Conservation (phyloP, 2,797 vertebrate species). For the Arnoldichthys spilopterus region DNA sequence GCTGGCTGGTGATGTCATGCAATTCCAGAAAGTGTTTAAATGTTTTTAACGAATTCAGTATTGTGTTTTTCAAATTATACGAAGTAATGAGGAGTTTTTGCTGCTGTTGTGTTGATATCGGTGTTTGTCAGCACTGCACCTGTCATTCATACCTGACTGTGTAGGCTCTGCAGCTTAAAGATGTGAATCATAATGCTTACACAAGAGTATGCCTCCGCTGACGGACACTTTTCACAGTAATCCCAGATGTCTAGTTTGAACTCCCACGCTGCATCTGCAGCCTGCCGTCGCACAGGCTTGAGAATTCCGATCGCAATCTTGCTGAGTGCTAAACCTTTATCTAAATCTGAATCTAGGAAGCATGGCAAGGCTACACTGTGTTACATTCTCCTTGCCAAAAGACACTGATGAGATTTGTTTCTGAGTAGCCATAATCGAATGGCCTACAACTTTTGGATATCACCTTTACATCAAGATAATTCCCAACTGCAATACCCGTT, state of each 20-base stretch:
- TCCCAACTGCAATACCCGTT: background rate
- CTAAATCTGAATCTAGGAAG: conserved; percentile 49
- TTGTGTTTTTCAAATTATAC: background rate
- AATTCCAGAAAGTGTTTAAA: background rate
- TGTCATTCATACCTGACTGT: conserved; percentile 49
- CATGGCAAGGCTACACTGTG: conserved; percentile 1
- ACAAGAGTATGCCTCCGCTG: conserved; percentile 27
- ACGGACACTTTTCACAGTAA: conserved; percentile 45
- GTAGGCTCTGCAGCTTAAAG: conserved; percentile 44
- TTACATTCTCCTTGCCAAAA: conserved; percentile 32
- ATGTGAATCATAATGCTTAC: conserved; percentile 52
- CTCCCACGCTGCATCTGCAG: conserved; percentile 36
- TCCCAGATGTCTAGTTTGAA: conserved; percentile 43
- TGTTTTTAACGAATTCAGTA: background rate
- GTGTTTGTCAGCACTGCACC: conserved; percentile 40
- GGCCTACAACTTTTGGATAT: conserved; percentile 35
- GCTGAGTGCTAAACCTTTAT: conserved; percentile 35
- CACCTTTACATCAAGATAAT: conserved; percentile 44
- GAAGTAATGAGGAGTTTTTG: background rate
- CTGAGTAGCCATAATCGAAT: conserved; percentile 24
- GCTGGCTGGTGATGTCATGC: background rate
- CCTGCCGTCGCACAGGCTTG: conserved; percentile 27
- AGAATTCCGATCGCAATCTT: conserved; percentile 36
- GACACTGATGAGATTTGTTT: conserved; percentile 40
- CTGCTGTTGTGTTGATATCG: conserved; percentile 23